Evolutionary conservation across 2,113 vertebrate genomes (phyloP), one percentile per base, ranked within the genome.

Genomic region (Lamprotornis superbus): DNA sequence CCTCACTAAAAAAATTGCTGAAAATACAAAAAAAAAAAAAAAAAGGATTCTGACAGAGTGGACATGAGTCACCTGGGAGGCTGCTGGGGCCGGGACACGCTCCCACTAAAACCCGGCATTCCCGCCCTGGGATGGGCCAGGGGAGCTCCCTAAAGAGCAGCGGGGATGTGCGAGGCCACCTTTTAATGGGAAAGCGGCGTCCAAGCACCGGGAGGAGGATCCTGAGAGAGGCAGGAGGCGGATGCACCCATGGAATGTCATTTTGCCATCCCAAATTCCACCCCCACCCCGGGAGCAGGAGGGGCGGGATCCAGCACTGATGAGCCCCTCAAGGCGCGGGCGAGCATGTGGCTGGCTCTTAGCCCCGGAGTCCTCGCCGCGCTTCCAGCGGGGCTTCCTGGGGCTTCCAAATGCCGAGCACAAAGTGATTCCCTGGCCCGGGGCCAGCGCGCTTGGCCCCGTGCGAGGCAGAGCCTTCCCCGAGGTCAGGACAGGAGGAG

Each of bases 51-150:
- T 92, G 84, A 82, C 87, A 49, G 90, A 50, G n/a, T 44, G 67
- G 90, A 91, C 78, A 67, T 15, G 78, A 95, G 25, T 90, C 95
- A 97, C 90, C 93, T 93, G 88, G 70, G 76, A 21, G 47, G 46
- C 82, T 44, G 70, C 87, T 56, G 95, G 61, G 86, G 83, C 78
- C 67, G 10, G 80, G 90, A 91, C 52, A 50, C 1, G 9, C 47
- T 65, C 47, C 75, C 33, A 22, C 44, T 33, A 27, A 65, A 0
- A 55, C 30, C 18, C 59, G 2, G n/a, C 33, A 39, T 88, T 52
- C 70, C 33, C 30, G 3, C 33, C 1, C 65, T 5, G 10, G 80
- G 81, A 40, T 7, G 83, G 52, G 68, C 15, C 14, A 3, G 10
- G 5, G 3, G 7, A 70, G 71, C 90, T 74, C 46, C 68, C 71